These are phyloP conservation scores for Apistogramma diplotaenia DNA, from an alignment of 2,113 vertebrate genomes.

Conservation along the genomic window DNA sequence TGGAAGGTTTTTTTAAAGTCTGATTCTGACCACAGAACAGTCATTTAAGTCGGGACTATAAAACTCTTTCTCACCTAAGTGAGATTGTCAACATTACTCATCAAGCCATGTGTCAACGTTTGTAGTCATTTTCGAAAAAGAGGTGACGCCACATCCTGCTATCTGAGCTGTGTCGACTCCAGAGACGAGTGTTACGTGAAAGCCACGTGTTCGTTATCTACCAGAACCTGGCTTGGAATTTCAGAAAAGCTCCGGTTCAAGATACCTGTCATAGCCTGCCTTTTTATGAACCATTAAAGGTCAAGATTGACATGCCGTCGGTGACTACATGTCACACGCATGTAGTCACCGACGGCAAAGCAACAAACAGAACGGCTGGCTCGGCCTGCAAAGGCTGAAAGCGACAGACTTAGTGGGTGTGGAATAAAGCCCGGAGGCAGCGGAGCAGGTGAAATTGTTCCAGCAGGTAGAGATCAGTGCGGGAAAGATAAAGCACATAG, in stretches of 20 bases:
- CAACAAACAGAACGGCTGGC: background rate
- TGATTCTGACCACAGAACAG: constrained; percentile 32
- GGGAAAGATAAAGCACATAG: constrained; percentile 77
- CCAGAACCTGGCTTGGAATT: background rate
- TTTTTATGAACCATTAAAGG: background rate
- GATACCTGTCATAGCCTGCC: background rate
- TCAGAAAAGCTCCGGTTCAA: constrained; percentile 4
- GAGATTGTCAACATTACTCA: constrained; percentile 61
- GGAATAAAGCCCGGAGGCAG: constrained; percentile 69
- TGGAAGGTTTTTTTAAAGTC: constrained; percentile 14
- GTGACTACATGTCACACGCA: background rate
- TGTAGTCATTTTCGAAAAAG: constrained; percentile 27
- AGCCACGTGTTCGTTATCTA: constrained; percentile 27
- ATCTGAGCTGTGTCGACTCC: constrained; percentile 33
- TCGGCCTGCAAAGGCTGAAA: background rate
- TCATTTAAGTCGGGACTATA: constrained; percentile 13
- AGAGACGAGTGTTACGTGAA: constrained; percentile 10
- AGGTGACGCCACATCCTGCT: constrained; percentile 60
- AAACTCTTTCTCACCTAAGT: constrained; percentile 27
- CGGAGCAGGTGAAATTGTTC: constrained; percentile 70
- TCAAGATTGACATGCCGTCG: background rate
- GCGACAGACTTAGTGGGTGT: constrained; percentile 48
- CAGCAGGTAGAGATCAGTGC: constrained; percentile 53
- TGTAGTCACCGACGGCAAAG: background rate
- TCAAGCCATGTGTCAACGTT: constrained; percentile 6